Evolutionary conservation across 2,113 vertebrate genomes (phyloP), one percentile per base, ranked within the genome.

Genomic region (Rhodinocichla rosea): DNA sequence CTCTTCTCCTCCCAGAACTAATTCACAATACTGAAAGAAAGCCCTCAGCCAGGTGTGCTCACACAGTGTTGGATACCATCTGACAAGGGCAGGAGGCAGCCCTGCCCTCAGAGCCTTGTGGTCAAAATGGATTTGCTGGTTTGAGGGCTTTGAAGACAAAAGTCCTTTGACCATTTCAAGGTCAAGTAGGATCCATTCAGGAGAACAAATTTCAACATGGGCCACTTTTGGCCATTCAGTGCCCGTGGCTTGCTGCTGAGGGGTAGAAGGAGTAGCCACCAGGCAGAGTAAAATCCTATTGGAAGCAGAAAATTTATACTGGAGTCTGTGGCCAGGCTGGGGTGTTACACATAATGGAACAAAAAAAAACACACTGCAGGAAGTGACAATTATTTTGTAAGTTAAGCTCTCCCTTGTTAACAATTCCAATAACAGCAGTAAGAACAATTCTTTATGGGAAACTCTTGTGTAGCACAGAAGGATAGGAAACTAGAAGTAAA

Each of bases 61-160:
- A 5, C 3, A 8, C 2, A 9, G 22, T 0, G 0, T 40, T 60
- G 65, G 52, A 35, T 57, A 42, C 12, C 60, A 9, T 10, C 28
- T 49, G 49, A 60, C 5, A 52, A 10, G 14, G 57, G 14, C 40
- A 68, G 90, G 30, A 74, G 15, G 12, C 52, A 85, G 63, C 40
- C n/a, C 64, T 65, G 64, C 13, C 30, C 32, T 64, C 40, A 53
- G 44, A 73, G 30, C n/a, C 62, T 71, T 20, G 12, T 13, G 9
- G 11, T 47, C 35, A 40, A 87, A 73, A 62, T 10, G 17, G 15
- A 15, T 24, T 87, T 68, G 8, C 15, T 40, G 8, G 8, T 60
- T 80, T 45, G 37, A 80, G n/a, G 20, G 8, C 55, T 87, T 33
- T 63, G 80, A 75, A 84, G 35, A 47, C 0, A 3, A 60, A 81